phyloP scores from a whole-genome alignment of 1,140 invertebrate genomes.

The Apis cerana region DNA sequence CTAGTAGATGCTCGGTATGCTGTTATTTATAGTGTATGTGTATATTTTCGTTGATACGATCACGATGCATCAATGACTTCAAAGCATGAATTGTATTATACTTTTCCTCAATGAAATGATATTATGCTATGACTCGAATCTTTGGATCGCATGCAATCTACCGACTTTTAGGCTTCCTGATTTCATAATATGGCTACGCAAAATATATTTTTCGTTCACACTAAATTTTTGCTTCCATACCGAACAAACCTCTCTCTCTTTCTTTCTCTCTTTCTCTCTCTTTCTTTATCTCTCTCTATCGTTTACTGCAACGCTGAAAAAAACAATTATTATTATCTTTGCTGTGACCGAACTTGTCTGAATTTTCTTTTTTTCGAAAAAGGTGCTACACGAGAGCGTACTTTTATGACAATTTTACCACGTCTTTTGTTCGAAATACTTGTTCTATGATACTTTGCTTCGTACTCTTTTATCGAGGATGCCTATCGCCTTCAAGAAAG shows the following conservation, averaged over 20 bases:
- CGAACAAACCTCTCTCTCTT: neutral
- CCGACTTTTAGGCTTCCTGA: conserved; percentile 77
- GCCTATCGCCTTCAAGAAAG: conserved; percentile 31
- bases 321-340: neutral
- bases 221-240: conserved; percentile 52
- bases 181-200: conserved; percentile 62
- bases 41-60: conserved; percentile 22
- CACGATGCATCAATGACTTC: neutral
- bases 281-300: conserved; percentile 12
- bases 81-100: conserved; percentile 48
- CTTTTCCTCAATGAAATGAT: conserved; percentile 20
- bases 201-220: conserved; percentile 54
- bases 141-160: conserved; percentile 80
- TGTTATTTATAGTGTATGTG: conserved; percentile 14
- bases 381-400: conserved; percentile 2
- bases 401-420: neutral
- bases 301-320: conserved; percentile 43
- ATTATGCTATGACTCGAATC: conserved; percentile 64
- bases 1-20: conserved; percentile 34
- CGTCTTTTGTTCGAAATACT: neutral
- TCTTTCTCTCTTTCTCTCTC: too few relatives aligned
- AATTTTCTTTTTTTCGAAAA: neutral
- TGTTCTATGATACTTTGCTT: conserved; percentile 22
- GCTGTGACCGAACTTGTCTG: conserved; percentile 8
- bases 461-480: conserved; percentile 5